A percentile compares a stretch with the other conserved stretches of the same genome.
phyloP scores from a whole-genome alignment of 2,113 vertebrate species.

The human region GRCh38 chr15:91112001-91112500 shows the following conservation, averaged over 20 bases:
- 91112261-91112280: neutral
- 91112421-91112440: neutral
- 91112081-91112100: too few relatives aligned
- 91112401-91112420: neutral
- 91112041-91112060: too few relatives aligned
- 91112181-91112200: neutral
- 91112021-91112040: too few relatives aligned
- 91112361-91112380: neutral
- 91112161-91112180: rapidly evolving
- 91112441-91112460: neutral
- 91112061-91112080: too few relatives aligned
- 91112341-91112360: neutral
- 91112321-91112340: neutral
- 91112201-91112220: neutral
- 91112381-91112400: neutral
- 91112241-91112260: neutral
- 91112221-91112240: neutral
- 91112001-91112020: too few relatives aligned
- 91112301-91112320: neutral
- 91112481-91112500: neutral
- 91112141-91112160: rapidly evolving
- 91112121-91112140: too few relatives aligned
- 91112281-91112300: neutral
- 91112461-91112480: neutral
- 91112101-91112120: neutral